Percentiles rank a stretch among this genome's conserved stretches.
phyloP scores from a whole-genome alignment of 2,797 vertebrate genomes.

The Sebastes diaconus region DNA sequence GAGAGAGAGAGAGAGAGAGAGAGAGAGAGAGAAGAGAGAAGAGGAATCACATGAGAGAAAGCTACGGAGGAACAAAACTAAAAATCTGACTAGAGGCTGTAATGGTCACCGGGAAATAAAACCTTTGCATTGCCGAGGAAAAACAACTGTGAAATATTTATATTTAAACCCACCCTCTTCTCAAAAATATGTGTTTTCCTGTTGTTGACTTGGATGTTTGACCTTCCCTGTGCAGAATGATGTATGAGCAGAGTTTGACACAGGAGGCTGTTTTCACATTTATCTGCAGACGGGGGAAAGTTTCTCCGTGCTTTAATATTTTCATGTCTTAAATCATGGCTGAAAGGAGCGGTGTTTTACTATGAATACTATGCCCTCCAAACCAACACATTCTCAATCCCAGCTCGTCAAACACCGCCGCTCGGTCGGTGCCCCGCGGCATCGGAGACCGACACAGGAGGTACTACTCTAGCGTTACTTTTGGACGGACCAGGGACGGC shows the following conservation, averaged over 20 bases:
- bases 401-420: too few species aligned
- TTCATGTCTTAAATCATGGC: neutral
- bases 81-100: neutral
- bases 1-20: too few species aligned
- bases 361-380: neutral
- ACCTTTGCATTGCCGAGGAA: neutral
- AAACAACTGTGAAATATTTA: neutral
- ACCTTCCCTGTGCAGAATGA: neutral
- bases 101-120: neutral
- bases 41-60: neutral
- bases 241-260: neutral
- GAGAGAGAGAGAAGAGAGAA: too few species aligned
- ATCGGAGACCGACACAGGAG: too few species aligned
- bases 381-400: too few species aligned
- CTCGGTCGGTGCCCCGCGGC: too few species aligned
- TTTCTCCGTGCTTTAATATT: neutral
- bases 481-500: too few species aligned
- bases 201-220: neutral
- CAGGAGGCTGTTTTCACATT: neutral
- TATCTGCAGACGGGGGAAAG: neutral
- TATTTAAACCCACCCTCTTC: neutral
- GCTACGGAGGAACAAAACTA: neutral
- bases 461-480: too few species aligned
- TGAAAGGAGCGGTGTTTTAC: neutral
- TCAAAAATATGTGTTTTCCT: neutral